Conservation (phyloP, 2,797 vertebrate species). For the Labeo calbasu region DNA sequence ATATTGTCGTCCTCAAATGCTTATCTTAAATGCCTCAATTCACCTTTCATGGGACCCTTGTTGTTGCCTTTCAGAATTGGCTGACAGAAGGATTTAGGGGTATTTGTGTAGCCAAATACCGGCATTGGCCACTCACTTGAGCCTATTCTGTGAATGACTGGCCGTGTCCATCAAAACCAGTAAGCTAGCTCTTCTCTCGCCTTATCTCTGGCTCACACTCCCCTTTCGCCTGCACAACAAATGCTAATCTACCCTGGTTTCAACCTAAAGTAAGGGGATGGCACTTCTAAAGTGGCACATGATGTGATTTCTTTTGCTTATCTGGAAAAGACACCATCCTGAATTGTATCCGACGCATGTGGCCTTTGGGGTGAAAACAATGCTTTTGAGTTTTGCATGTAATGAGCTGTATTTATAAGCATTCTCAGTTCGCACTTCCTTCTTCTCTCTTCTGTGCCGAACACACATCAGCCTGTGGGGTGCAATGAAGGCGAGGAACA, state of each 20-base stretch:
- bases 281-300: conserved; percentile 37
- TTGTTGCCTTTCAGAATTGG: conserved; percentile 39
- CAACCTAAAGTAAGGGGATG: conserved; percentile 38
- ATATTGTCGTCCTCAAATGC: conserved; percentile 33
- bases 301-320: conserved; percentile 45
- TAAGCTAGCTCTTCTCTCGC: conserved; percentile 42
- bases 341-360: conserved; percentile 32
- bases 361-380: conserved; percentile 37
- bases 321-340: conserved; percentile 36
- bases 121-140: conserved; percentile 45
- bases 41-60: conserved; percentile 20
- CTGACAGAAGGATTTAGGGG: conserved; percentile 47
- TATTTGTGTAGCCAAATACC: conserved; percentile 45
- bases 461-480: conserved; percentile 34
- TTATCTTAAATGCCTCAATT: conserved; percentile 49
- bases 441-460: conserved; percentile 20
- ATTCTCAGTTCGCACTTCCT: conserved; percentile 21
- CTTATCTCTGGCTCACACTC: conserved; percentile 59
- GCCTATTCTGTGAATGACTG: conserved; percentile 47
- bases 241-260: conserved; percentile 52
- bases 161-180: conserved; percentile 56
- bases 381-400: conserved; percentile 38
- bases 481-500: conserved; percentile 42
- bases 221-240: conserved; percentile 47
- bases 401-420: conserved; percentile 39